These are phyloP conservation scores for Rhinoptilus africanus DNA, from an alignment of 2,113 vertebrate genomes.

Conservation along the genomic window DNA sequence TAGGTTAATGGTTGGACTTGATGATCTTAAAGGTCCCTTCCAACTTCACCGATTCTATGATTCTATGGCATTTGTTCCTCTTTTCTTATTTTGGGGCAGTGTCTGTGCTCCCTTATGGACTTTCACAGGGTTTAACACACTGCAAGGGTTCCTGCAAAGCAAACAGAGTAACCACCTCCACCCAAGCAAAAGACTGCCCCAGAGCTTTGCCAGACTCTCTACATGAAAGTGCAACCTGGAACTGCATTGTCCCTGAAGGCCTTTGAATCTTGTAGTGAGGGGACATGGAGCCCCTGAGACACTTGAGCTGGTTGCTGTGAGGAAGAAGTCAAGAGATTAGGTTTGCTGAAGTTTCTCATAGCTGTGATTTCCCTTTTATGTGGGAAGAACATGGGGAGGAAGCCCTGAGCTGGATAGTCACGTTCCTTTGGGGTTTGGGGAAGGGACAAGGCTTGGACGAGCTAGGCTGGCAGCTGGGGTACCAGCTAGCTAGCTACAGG, in stretches of 20 bases:
- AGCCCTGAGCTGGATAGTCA: background rate
- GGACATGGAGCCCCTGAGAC: background rate
- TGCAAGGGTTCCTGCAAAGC: background rate
- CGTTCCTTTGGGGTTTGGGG: rapidly evolving
- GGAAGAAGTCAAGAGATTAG: background rate
- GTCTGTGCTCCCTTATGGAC: background rate
- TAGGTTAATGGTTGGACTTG: no score
- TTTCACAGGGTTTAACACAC: background rate
- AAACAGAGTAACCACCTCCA: background rate
- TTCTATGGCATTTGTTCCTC: background rate
- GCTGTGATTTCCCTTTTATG: background rate
- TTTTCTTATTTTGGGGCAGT: background rate
- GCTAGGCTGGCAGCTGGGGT: background rate
- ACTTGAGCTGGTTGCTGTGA: background rate
- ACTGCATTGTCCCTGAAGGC: background rate
- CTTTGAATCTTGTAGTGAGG: background rate
- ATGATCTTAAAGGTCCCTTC: no score
- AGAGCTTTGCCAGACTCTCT: background rate
- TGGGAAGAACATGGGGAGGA: rapidly evolving
- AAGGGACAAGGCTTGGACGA: background rate
- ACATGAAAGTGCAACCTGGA: background rate
- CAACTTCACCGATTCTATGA: no score
- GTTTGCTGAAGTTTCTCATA: background rate
- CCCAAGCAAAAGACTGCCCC: background rate
- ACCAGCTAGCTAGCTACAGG: background rate